Percentiles rank a stretch among this genome's conserved stretches.
These are phyloP conservation scores for Actinopyga echinites DNA, from an alignment of 53 echinoderm and acorn worm genomes.

Conservation along the genomic window DNA sequence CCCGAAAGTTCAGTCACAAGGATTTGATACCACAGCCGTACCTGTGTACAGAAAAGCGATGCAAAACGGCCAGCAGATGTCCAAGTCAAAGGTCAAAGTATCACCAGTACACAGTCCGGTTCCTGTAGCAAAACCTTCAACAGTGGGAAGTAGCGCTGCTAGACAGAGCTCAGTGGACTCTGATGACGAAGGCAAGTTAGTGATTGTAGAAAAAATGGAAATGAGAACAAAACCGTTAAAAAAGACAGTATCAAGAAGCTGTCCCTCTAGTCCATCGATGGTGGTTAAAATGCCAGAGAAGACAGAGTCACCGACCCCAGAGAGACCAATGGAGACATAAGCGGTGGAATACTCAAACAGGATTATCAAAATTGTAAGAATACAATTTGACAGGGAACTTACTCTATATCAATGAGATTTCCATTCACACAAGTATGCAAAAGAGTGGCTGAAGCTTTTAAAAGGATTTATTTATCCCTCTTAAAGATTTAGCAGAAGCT, in stretches of 20 bases:
- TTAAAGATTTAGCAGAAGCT: too few relatives aligned
- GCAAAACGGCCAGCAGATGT: constrained; percentile 40
- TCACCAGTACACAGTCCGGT: neutral
- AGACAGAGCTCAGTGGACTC: neutral
- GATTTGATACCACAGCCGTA: constrained; percentile 20
- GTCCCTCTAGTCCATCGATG: constrained; percentile 25
- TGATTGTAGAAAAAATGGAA: constrained; percentile 11
- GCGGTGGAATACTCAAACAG: too few relatives aligned
- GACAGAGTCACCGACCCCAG: too few relatives aligned
- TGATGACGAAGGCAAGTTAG: constrained; percentile 23
- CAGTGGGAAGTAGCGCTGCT: too few relatives aligned
- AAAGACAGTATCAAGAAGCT: constrained; percentile 24
- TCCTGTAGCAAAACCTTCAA: neutral
- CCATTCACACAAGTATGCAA: too few relatives aligned
- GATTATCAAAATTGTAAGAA: too few relatives aligned
- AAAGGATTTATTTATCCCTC: too few relatives aligned
- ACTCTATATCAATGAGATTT: too few relatives aligned
- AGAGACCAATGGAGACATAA: too few relatives aligned
- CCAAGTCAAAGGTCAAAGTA: constrained; percentile 4
- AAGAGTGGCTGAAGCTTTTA: too few relatives aligned
- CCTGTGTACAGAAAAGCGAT: constrained; percentile 40
- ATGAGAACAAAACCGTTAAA: constrained; percentile 11
- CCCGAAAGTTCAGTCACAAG: neutral
- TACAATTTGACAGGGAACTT: too few relatives aligned
- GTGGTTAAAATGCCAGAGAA: too few relatives aligned